These are phyloP conservation scores for Trichopoda pennipes DNA, from an alignment of 2,888 invertebrate genomes.

Conservation along the genomic window DNA sequence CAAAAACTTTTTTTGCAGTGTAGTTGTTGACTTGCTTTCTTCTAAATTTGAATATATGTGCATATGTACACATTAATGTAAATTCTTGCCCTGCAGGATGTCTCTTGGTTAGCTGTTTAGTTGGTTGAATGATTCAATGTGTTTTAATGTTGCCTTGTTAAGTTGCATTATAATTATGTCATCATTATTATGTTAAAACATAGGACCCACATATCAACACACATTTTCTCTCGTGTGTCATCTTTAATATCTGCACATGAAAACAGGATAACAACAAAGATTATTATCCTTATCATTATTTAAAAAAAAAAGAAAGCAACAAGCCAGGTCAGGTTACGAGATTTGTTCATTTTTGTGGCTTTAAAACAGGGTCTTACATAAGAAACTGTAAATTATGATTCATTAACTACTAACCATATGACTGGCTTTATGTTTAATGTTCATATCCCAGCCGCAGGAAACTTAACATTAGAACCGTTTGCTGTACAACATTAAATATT, in stretches of 20 bases:
- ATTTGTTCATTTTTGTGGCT: not conserved
- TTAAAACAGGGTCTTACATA: too few relatives aligned
- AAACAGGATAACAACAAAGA: not conserved
- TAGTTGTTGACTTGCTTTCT: not conserved
- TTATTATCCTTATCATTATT: slow-evolving; percentile 39
- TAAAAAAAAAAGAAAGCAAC: slow-evolving; percentile 4
- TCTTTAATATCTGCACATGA: not conserved
- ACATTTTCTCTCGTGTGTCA: slow-evolving; percentile 9
- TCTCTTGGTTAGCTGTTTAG: not conserved
- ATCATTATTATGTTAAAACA: slow-evolving; percentile 11
- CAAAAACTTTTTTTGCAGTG: not conserved
- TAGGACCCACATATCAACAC: not conserved
- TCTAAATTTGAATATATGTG: not conserved
- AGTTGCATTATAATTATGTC: slow-evolving; percentile 42
- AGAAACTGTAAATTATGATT: too few relatives aligned
- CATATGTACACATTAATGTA: slow-evolving; percentile 2
- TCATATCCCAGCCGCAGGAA: too few relatives aligned
- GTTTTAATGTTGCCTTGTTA: slow-evolving; percentile 25
- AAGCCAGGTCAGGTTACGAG: slow-evolving; percentile 27
- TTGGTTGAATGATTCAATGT: not conserved
- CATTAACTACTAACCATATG: too few relatives aligned
- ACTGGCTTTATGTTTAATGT: too few relatives aligned
- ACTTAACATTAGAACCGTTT: too few relatives aligned
- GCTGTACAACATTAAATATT: too few relatives aligned
- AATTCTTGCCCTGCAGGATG: slow-evolving; percentile 22